These are phyloP conservation scores for Agonopterix alstromeriana DNA, from an alignment of 2,888 invertebrate species.

Conservation along the genomic window DNA sequence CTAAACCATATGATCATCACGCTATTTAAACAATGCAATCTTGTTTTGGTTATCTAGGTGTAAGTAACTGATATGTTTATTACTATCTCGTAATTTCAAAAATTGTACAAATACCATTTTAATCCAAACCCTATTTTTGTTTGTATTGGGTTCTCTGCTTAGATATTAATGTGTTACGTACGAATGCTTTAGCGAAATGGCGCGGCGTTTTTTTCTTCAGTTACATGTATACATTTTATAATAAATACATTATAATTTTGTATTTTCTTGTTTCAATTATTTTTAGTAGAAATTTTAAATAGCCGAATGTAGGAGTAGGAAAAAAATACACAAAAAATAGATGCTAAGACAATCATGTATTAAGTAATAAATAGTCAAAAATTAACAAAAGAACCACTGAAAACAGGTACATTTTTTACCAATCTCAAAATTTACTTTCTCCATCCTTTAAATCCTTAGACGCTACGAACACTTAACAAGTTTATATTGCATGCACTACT, in stretches of 20 bases:
- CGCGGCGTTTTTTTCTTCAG: conserved; percentile 40
- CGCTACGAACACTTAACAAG: conserved; percentile 73
- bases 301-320: background rate
- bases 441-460: conserved; percentile 66
- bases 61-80: conserved; percentile 50
- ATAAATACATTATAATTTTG: conserved; percentile 70
- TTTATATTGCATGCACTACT: conserved; percentile 68
- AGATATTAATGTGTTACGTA: conserved; percentile 19
- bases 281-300: background rate
- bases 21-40: conserved; percentile 41
- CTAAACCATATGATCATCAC: conserved; percentile 25
- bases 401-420: conserved; percentile 74
- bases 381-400: conserved; percentile 75
- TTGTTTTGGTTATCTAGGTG: conserved; percentile 69
- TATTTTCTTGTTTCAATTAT: conserved; percentile 31
- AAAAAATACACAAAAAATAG: conserved; percentile 44
- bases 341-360: conserved; percentile 76
- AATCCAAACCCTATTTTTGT: background rate
- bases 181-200: conserved; percentile 47
- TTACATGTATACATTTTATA: conserved; percentile 72
- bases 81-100: conserved; percentile 35
- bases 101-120: conserved; percentile 7
- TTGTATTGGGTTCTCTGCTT: conserved; percentile 44
- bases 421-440: conserved; percentile 69
- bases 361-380: conserved; percentile 75